Evolutionary conservation across 2,888 invertebrate species (phyloP).

Genomic region (Sialis fuliginosa): DNA sequence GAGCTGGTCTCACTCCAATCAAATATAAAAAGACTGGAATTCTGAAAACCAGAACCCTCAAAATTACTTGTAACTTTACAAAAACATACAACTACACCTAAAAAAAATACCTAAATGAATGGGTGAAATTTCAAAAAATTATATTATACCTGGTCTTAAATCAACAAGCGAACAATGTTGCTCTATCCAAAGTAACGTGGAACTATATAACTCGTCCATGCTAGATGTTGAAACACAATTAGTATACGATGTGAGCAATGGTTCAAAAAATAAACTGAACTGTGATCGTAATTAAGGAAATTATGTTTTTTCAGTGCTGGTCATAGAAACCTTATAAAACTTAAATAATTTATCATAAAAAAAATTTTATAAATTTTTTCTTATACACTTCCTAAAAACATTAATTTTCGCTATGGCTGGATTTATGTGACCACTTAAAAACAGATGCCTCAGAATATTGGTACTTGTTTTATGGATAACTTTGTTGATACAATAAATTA

Average conservation of each 20-base stretch:
- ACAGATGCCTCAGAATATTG: too few relatives aligned
- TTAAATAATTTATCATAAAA: background rate
- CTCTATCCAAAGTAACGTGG: conserved; percentile 87
- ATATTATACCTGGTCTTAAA: conserved; percentile 65
- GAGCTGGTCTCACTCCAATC: too few relatives aligned
- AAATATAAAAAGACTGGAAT: too few relatives aligned
- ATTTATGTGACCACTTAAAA: too few relatives aligned
- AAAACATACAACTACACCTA: too few relatives aligned
- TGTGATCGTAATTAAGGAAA: conserved; percentile 32
- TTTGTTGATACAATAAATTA: too few relatives aligned
- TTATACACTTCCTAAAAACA: background rate
- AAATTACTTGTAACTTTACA: too few relatives aligned
- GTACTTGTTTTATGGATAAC: too few relatives aligned
- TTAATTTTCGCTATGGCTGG: too few relatives aligned
- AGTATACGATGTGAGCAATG: conserved; percentile 79
- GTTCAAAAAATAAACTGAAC: conserved; percentile 85
- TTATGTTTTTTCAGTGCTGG: conserved; percentile 12
- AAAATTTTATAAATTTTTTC: background rate
- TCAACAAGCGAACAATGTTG: conserved; percentile 90
- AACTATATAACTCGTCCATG: conserved; percentile 78
- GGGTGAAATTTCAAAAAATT: too few relatives aligned
- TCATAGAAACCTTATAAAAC: background rate
- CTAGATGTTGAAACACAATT: conserved; percentile 82
- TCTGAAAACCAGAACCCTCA: too few relatives aligned
- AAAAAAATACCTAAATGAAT: too few relatives aligned